Evolutionary conservation across 2,888 invertebrate genomes (phyloP).

Genomic region (Apoda limacodes): DNA sequence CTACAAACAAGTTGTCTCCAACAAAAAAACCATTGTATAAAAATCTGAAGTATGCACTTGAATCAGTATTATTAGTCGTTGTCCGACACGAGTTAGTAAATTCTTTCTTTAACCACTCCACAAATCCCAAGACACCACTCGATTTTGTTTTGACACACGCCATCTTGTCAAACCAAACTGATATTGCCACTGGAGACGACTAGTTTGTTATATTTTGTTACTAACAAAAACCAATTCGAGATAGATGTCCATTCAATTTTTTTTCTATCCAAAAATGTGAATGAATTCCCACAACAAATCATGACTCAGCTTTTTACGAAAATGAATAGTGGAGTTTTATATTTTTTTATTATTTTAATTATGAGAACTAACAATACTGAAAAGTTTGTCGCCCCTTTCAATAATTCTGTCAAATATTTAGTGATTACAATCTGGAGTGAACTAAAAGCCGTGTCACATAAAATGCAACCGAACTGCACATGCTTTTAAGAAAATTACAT

Average conservation of each 20-base stretch:
- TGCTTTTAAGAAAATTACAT: no score
- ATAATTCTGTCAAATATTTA: no score
- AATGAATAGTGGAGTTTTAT: background rate
- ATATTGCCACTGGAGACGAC: conserved; percentile 33
- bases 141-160: conserved; percentile 65
- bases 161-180: conserved; percentile 34
- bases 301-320: conserved; percentile 32
- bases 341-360: background rate
- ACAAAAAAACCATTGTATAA: conserved; percentile 10
- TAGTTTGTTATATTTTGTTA: conserved; percentile 29
- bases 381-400: no score
- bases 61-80: conserved; percentile 26
- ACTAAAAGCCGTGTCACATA: no score
- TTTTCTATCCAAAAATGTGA: conserved; percentile 31
- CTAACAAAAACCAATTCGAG: conserved; percentile 34
- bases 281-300: conserved; percentile 40
- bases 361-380: no score
- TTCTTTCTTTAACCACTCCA: conserved; percentile 27
- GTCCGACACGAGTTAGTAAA: conserved; percentile 35
- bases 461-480: no score
- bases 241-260: conserved; percentile 39
- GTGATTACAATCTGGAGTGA: no score
- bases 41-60: no score
- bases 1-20: background rate
- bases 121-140: conserved; percentile 58